These are phyloP conservation scores for Gryon sp. DNA, from an alignment of 1,140 invertebrate genomes.

Conservation along the genomic window DNA sequence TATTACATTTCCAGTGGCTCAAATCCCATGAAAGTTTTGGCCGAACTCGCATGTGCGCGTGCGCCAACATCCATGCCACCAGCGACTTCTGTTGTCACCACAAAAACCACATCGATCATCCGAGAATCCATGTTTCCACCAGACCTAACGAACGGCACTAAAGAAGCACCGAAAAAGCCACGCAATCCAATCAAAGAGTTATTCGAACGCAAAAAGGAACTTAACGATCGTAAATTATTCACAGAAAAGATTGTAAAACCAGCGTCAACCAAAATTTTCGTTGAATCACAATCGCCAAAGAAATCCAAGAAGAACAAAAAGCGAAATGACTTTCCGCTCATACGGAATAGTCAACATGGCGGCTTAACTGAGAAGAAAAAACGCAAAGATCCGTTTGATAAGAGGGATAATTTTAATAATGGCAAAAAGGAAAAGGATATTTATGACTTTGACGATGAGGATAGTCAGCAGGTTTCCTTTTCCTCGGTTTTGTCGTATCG, in stretches of 20 bases:
- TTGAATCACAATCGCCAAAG: conserved; percentile 37
- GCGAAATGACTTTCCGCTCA: conserved; percentile 72
- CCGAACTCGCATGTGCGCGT: conserved; percentile 76
- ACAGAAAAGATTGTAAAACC: conserved; percentile 51
- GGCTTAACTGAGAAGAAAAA: conserved; percentile 74
- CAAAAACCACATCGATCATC: conserved; percentile 22
- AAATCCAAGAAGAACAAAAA: conserved; percentile 71
- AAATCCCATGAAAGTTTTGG: conserved; percentile 77
- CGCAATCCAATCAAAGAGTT: conserved; percentile 76
- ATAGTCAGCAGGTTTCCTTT: conserved; percentile 70
- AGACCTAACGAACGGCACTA: conserved; percentile 33
- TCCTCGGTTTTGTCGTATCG: conserved; percentile 71
- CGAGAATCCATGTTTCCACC: conserved; percentile 13
- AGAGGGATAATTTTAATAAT: conserved; percentile 50
- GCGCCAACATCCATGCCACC: conserved; percentile 70
- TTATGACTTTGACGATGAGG: conserved; percentile 78
- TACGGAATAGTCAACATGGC: conserved; percentile 65
- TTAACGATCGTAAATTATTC: conserved; percentile 73
- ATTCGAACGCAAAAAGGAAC: conserved; percentile 76
- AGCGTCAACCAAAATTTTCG: conserved; percentile 1
- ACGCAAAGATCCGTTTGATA: conserved; percentile 65
- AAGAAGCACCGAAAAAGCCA: conserved; percentile 66
- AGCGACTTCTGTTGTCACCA: conserved; percentile 1
- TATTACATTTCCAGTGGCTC: conserved; percentile 74
- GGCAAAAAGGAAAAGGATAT: conserved; percentile 71